phyloP scores from a whole-genome alignment of 1,140 invertebrate genomes.

The Cyclina sinensis region DNA sequence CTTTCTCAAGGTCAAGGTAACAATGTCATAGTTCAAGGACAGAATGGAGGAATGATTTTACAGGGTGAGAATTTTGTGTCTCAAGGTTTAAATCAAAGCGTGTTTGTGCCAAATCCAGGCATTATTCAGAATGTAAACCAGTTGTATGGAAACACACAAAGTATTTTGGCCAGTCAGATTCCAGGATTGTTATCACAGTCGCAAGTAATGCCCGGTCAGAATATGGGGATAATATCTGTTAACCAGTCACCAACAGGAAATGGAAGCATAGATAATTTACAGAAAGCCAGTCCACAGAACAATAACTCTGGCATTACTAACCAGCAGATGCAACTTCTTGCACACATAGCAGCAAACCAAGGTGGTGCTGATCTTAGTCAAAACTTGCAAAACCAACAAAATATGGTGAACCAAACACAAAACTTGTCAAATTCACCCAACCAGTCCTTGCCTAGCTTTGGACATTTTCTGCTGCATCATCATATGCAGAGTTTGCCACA shows the following conservation, averaged over 20 bases:
- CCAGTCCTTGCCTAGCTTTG: slow-evolving; percentile 75
- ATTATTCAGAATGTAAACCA: slow-evolving; percentile 55
- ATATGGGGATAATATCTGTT: slow-evolving; percentile 53
- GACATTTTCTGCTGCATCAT: slow-evolving; percentile 75
- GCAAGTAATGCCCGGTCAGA: slow-evolving; percentile 60
- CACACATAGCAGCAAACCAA: slow-evolving; percentile 60
- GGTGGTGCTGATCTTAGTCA: slow-evolving; percentile 5
- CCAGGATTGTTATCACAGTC: slow-evolving; percentile 51
- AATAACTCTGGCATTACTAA: slow-evolving; percentile 26
- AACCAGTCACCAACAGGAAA: slow-evolving; percentile 56
- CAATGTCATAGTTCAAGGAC: slow-evolving; percentile 54
- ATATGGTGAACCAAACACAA: slow-evolving; percentile 5
- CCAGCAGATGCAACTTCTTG: slow-evolving; percentile 63
- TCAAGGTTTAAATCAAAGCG: slow-evolving; percentile 29
- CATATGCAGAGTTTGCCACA: slow-evolving; percentile 72
- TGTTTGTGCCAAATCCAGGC: slow-evolving; percentile 53
- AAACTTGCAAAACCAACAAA: slow-evolving; percentile 26
- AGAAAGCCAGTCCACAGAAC: slow-evolving; percentile 34
- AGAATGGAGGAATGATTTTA: slow-evolving; percentile 46
- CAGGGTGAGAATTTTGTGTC: slow-evolving; percentile 54
- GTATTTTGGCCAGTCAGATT: slow-evolving; percentile 58
- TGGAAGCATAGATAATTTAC: slow-evolving; percentile 12
- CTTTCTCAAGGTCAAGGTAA: slow-evolving; percentile 49
- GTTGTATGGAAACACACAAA: slow-evolving; percentile 44
- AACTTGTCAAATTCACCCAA: slow-evolving; percentile 20